phyloP scores from a whole-genome alignment of 2,888 invertebrate genomes.

The Ctena decussata region DNA sequence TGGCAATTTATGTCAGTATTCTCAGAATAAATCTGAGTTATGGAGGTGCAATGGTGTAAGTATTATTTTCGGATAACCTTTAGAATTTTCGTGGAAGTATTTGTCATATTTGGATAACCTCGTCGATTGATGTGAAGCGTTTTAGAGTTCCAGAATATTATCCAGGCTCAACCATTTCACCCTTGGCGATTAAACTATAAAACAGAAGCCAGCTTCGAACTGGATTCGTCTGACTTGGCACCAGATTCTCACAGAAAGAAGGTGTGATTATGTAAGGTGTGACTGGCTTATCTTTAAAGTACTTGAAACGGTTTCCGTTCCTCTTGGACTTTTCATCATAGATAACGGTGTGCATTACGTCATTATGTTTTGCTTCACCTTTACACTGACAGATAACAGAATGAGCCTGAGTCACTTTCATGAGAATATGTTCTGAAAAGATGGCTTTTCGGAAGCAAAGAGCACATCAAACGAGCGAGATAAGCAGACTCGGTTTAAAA shows the following conservation, averaged over 20 bases:
- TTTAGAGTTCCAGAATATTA: neutral
- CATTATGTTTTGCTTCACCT: no score
- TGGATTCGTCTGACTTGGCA: neutral
- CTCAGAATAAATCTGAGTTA: neutral
- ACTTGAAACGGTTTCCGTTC: neutral
- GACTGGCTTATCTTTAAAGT: neutral
- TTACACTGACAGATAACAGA: no score
- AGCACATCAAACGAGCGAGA: no score
- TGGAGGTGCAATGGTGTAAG: neutral
- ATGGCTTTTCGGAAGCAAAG: no score
- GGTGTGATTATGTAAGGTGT: neutral
- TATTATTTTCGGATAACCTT: neutral
- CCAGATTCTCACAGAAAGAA: neutral
- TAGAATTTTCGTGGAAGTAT: neutral
- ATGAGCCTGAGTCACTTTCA: no score
- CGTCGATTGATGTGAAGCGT: neutral
- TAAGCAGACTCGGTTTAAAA: no score
- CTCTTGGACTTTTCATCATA: neutral
- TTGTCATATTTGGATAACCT: neutral
- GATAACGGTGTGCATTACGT: neutral
- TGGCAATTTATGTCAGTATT: neutral
- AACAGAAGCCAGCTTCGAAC: neutral
- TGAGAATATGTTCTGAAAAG: no score
- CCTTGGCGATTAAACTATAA: neutral
- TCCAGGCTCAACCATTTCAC: neutral